Conservation (phyloP, 2,888 invertebrate genomes). For the Drosophila robusta region DNA sequence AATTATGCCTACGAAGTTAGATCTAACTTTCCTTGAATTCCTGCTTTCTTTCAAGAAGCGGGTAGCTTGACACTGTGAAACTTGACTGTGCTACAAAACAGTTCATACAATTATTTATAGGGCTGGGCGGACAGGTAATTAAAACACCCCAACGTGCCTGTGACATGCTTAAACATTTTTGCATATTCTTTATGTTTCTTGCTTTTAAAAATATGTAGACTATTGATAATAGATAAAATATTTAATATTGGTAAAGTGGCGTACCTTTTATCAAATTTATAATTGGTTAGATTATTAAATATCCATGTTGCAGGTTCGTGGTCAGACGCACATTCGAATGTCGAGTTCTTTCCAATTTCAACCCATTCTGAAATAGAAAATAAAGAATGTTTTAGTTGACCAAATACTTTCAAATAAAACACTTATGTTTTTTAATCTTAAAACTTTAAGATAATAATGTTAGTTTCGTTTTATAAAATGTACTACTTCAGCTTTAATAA, state of each 20-base stretch:
- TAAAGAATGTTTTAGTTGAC: neutral
- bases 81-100: no score
- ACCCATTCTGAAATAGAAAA: conserved; percentile 71
- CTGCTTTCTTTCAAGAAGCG: no score
- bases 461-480: no score
- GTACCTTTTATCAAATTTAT: conserved; percentile 86
- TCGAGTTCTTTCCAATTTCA: conserved; percentile 85
- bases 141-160: no score
- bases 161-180: no score
- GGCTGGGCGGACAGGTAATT: no score
- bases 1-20: no score
- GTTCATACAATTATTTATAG: no score
- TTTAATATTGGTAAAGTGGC: neutral
- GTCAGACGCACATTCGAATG: conserved; percentile 86
- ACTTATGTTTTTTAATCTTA: neutral
- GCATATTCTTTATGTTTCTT: no score
- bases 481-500: no score
- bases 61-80: no score
- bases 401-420: neutral
- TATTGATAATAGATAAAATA: neutral
- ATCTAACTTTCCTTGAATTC: no score
- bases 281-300: conserved; percentile 86
- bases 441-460: neutral
- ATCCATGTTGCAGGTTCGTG: conserved; percentile 87
- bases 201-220: neutral